These are phyloP conservation scores for Parapsyche elsis DNA, from an alignment of 1,140 invertebrate species.

Conservation along the genomic window DNA sequence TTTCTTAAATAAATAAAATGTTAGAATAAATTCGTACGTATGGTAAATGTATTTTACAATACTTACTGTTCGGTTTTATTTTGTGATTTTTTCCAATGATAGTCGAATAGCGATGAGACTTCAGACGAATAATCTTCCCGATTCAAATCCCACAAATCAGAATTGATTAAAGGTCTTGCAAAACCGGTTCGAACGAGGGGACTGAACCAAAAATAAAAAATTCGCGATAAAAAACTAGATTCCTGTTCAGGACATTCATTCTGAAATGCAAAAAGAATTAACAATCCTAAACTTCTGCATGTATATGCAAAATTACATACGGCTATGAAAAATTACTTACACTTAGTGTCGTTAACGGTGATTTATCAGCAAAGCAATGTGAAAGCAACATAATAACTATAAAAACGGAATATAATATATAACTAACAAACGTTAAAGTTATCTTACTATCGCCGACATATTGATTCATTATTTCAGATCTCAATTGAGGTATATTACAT, in stretches of 20 bases:
- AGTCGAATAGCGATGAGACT: slow-evolving; percentile 86
- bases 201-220: slow-evolving; percentile 95
- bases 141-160: slow-evolving; percentile 92
- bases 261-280: slow-evolving; percentile 69
- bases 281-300: no score
- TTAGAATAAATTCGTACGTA: not conserved
- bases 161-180: slow-evolving; percentile 80
- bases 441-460: not conserved
- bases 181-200: slow-evolving; percentile 84
- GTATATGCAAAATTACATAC: no score
- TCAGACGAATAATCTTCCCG: slow-evolving; percentile 82
- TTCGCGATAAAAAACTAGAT: slow-evolving; percentile 87
- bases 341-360: slow-evolving; percentile 74
- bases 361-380: slow-evolving; percentile 85
- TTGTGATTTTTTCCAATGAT: slow-evolving; percentile 79
- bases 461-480: slow-evolving; percentile 72
- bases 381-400: slow-evolving; percentile 79
- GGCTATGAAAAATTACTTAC: not conserved
- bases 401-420: slow-evolving; percentile 84
- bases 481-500: slow-evolving; percentile 78
- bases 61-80: slow-evolving; percentile 68
- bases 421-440: slow-evolving; percentile 74
- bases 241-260: slow-evolving; percentile 87
- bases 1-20: slow-evolving; percentile 60
- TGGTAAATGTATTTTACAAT: slow-evolving; percentile 9